Conservation (phyloP, 2,113 vertebrate species). For the Poicephalus gulielmi region DNA sequence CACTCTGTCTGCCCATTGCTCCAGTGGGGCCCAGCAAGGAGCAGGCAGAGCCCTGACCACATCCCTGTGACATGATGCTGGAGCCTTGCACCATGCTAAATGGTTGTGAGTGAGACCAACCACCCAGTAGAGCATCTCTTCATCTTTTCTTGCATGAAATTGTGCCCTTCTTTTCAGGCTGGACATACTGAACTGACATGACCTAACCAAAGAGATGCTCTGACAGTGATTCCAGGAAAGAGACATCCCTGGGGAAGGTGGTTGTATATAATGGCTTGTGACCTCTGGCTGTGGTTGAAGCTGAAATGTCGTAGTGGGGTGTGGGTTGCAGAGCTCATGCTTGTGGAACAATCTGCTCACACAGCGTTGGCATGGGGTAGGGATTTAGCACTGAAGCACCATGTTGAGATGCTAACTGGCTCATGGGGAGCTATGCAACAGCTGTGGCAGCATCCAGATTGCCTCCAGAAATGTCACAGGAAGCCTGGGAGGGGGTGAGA, state of each 20-base stretch:
- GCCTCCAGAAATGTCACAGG: not conserved
- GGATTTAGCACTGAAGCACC: not conserved
- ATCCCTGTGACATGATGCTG: not conserved
- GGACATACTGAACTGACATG: not conserved
- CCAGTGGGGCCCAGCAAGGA: not conserved
- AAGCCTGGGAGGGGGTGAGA: not conserved
- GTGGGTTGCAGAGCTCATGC: conserved; percentile 17
- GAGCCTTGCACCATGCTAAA: not conserved
- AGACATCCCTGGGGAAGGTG: conserved; percentile 20
- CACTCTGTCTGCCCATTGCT: not conserved
- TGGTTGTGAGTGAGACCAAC: not conserved
- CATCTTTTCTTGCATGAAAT: not conserved
- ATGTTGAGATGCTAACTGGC: not conserved
- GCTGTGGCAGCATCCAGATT: not conserved
- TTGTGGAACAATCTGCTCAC: conserved; percentile 5
- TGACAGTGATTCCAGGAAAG: conserved; percentile 52
- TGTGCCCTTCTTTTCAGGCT: not conserved
- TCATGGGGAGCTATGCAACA: not conserved
- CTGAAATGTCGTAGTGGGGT: not conserved
- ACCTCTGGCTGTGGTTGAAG: conserved; percentile 47
- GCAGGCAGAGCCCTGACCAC: not conserved
- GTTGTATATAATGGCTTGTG: not conserved
- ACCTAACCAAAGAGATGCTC: not conserved
- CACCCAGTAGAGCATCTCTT: not conserved
- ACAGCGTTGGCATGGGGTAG: not conserved